phyloP scores from a whole-genome alignment of 2,113 vertebrate genomes.

The Paramormyrops kingsleyae region DNA sequence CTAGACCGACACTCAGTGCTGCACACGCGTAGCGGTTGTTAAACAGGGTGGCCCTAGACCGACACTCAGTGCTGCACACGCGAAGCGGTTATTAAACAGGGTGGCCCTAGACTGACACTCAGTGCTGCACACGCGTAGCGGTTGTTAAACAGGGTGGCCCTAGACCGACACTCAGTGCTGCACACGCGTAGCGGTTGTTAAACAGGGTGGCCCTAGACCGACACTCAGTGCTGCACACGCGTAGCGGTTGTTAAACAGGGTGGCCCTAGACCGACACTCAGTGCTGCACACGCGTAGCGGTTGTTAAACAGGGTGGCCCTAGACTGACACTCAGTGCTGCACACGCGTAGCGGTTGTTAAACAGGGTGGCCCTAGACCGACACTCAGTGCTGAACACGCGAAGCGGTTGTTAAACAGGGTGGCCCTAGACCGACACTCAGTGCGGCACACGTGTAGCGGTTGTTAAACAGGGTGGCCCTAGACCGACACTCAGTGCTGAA shows the following conservation, averaged over 20 bases:
- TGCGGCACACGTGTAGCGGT: too few relatives aligned
- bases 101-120: not conserved
- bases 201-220: not conserved
- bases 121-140: not conserved
- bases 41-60: not conserved
- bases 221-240: too few relatives aligned
- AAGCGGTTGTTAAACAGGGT: too few relatives aligned
- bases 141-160: not conserved
- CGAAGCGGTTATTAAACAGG: not conserved
- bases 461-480: not conserved
- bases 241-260: too few relatives aligned
- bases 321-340: not conserved
- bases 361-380: too few relatives aligned
- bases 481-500: not conserved
- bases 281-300: not conserved
- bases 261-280: not conserved
- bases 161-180: not conserved
- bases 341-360: too few relatives aligned
- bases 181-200: not conserved
- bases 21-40: not conserved
- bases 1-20: not conserved
- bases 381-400: too few relatives aligned
- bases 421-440: too few relatives aligned
- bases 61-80: not conserved
- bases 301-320: not conserved